Evolutionary conservation across 2,113 vertebrate genomes (phyloP), one percentile per base, ranked within the genome.

Genomic region (Deroptyus accipitrinus): DNA sequence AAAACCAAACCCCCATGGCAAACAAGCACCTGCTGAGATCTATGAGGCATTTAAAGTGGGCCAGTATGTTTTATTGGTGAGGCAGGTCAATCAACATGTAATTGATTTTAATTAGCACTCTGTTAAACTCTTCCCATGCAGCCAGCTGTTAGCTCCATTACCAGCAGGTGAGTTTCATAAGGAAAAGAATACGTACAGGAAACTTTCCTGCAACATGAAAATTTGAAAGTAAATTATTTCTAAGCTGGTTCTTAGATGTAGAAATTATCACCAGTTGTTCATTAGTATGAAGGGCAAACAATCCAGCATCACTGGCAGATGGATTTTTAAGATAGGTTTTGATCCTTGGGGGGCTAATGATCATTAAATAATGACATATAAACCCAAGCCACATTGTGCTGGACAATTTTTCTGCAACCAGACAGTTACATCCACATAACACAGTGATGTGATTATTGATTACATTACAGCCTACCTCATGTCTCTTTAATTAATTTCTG

Each of bases 31-130:
- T 92, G 20, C 75, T 86, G 96, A 91, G 86, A 95, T 66, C 96
- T 96, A 25, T 81, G 55, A 97, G 81, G 95, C 76, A 54, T 92
- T 97, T 96, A 97, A 95, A 97, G 86, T 92, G 92, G 88, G 54
- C 35, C 78, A 95, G 88, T 88, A 92, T 92, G 86, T 89, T 97
- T 96, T 94, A 95, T 85, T 96, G 95, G 91, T 93, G 96, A 97
- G 92, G 95, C 76, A 96, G 94, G 96, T 96, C 97, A 97, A 96
- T 97, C 95, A 96, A 93, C 92, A 87, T 94, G 88, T 96, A 97
- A 97, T 91, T 97, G 84, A 95, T 94, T 98, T 96, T 97, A 97
- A 97, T 97, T 98, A 97, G 89, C 63, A 8, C 92, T 96, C 90
- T 33, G 55, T 81, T 95, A 64, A 93, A 61, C 52, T 31, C 30